Evolutionary conservation across 2,888 invertebrate species (phyloP), one percentile per base, ranked within the genome.

Genomic region (Aphelenchoides bicaudatus): DNA sequence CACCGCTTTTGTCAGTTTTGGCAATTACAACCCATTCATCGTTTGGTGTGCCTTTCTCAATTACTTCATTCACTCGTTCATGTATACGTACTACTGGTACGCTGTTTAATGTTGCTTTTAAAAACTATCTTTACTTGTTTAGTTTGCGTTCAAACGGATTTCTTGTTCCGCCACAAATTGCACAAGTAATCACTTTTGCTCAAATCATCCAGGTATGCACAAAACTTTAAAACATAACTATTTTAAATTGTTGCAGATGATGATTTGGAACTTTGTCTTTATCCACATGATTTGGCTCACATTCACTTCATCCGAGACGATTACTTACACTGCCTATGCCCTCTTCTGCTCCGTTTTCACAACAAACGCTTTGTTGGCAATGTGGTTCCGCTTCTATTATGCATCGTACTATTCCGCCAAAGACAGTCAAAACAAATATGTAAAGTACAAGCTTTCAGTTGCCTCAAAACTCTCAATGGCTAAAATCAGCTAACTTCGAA

Each of bases 371-470:
- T 25, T 43, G 10, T n/a, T 43, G 8, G 16, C 25, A 10, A 43
- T 43, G 43, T 43, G 43, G 43, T 43, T 43, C 43, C 43, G 23
- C 10, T 43, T 43, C 23, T 43, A 43, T 25, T 43, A n/a, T 6
- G 21, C 10, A 43, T 43, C 43, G 10, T 43, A 43, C 43, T 43
- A 43, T 43, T n/a, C n/a, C n/a, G n/a, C n/a, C n/a, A 10, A 43
- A n/a, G 25, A 43, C 43, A 25, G 43, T n/a, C 21, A 25, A 8
- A 19, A 43, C 10, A 43, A 43, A n/a, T 43, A 43, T 25, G 43
- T 21, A 25, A 43, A 43, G 23, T 25, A 43, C 43, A 43, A 43
- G 23, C 43, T 43, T 25, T 19, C 16, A 8, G 21, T 43, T 6
- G 16, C 10, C 10, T 21, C 43, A 10, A 43, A 43, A 43, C 21